Evolutionary conservation across 2,797 vertebrate species (phyloP).

Genomic region (Siniperca scherzeri): DNA sequence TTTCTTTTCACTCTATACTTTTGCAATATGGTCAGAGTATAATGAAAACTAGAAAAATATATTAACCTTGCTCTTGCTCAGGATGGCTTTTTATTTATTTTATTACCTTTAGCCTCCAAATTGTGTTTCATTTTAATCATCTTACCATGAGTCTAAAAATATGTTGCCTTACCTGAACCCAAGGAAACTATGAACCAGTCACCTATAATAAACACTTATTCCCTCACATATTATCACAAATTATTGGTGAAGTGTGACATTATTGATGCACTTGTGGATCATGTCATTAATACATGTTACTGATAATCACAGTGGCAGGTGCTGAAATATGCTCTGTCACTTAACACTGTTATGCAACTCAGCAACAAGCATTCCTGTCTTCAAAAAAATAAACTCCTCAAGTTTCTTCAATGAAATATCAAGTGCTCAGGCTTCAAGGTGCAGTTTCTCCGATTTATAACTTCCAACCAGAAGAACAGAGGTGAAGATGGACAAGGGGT

Average conservation of each 20-base stretch:
- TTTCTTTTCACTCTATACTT: slow-evolving; percentile 20
- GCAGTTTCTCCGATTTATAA: slow-evolving; percentile 44
- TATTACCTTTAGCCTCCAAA: slow-evolving; percentile 11
- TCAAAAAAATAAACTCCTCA: slow-evolving; percentile 23
- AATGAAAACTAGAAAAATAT: slow-evolving; percentile 11
- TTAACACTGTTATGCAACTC: neutral
- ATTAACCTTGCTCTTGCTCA: neutral
- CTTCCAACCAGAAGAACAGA: slow-evolving; percentile 51
- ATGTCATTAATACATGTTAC: neutral
- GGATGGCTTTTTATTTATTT: neutral
- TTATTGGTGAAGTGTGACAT: neutral
- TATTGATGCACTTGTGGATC: neutral
- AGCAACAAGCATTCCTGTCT: slow-evolving; percentile 1
- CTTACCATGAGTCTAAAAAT: neutral
- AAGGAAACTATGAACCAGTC: neutral
- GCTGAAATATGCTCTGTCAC: slow-evolving; percentile 8
- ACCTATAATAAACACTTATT: slow-evolving; percentile 2
- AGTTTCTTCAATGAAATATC: slow-evolving; percentile 52
- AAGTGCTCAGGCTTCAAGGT: slow-evolving; percentile 33
- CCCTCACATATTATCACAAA: neutral
- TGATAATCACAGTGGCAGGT: slow-evolving; percentile 18
- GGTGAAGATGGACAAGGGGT: slow-evolving; percentile 56
- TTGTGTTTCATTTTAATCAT: slow-evolving; percentile 9
- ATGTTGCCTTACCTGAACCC: neutral
- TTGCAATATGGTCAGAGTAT: slow-evolving; percentile 1